Percentiles rank a stretch among this genome's conserved stretches.
phyloP scores from a whole-genome alignment of 2,113 vertebrate species.

The Dendropsophus ebraccatus region DNA sequence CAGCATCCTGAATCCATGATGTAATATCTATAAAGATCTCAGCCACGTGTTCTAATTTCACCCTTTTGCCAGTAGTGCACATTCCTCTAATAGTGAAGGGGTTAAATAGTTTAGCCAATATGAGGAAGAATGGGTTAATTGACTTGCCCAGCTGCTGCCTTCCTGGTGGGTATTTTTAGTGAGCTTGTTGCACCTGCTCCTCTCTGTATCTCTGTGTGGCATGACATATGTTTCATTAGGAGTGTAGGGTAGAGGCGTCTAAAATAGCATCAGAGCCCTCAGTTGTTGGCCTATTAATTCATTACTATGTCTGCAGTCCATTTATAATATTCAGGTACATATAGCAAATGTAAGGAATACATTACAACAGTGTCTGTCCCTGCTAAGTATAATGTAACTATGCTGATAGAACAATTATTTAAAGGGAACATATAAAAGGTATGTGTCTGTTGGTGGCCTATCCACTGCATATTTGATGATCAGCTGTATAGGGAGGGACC shows the following conservation, averaged over 20 bases:
- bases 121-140: slow-evolving; percentile 49
- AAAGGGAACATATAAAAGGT: background rate
- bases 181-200: slow-evolving; percentile 48
- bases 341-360: background rate
- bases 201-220: slow-evolving; percentile 35
- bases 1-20: background rate
- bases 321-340: no score
- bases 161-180: slow-evolving; percentile 52
- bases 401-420: background rate
- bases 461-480: background rate
- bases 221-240: slow-evolving; percentile 52
- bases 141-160: slow-evolving; percentile 31
- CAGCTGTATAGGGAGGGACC: background rate
- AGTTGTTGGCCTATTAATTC: slow-evolving; percentile 19
- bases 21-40: background rate
- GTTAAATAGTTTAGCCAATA: slow-evolving; percentile 37
- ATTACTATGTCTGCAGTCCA: background rate
- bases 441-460: background rate
- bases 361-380: background rate
- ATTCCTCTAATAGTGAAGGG: slow-evolving; percentile 16
- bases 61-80: background rate
- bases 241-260: background rate
- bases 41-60: slow-evolving; percentile 1
- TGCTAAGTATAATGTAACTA: background rate
- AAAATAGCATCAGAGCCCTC: slow-evolving; percentile 35